Conservation (phyloP, 2,113 vertebrate species). For the Guaruba guarouba region DNA sequence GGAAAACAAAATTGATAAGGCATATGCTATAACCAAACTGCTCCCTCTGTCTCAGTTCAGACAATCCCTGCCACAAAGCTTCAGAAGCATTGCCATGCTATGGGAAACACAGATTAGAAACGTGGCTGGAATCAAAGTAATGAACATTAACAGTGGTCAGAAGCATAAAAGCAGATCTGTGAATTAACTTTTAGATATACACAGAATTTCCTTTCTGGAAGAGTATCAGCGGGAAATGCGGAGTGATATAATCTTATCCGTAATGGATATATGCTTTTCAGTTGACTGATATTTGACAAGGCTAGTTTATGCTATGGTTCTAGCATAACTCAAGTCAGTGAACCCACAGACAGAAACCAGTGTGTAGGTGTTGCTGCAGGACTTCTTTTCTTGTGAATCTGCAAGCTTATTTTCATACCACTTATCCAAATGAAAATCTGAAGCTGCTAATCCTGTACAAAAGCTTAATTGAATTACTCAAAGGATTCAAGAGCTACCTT, state of each 20-base stretch:
- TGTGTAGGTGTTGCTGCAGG: background rate
- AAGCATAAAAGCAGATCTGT: background rate
- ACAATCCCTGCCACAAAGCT: background rate
- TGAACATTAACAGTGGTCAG: background rate
- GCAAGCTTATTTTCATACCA: constrained; percentile 23
- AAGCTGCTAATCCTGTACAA: constrained; percentile 37
- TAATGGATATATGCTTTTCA: background rate
- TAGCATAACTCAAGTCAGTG: background rate
- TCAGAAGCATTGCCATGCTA: background rate
- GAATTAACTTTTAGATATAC: background rate
- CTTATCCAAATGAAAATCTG: constrained; percentile 42
- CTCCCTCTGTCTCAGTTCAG: background rate
- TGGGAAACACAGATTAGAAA: background rate
- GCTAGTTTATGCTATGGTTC: background rate
- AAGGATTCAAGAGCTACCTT: constrained; percentile 10
- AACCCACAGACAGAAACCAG: background rate
- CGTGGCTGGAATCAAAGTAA: background rate
- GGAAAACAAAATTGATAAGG: background rate
- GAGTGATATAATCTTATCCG: background rate
- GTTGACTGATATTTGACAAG: accelerated
- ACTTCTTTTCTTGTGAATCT: background rate
- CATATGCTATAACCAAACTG: background rate
- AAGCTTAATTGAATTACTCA: constrained; percentile 36
- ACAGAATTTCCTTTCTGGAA: background rate
- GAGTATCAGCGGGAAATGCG: background rate